These are phyloP conservation scores for Athripsodes cinereus DNA, from an alignment of 2,888 invertebrate genomes.

Conservation along the genomic window DNA sequence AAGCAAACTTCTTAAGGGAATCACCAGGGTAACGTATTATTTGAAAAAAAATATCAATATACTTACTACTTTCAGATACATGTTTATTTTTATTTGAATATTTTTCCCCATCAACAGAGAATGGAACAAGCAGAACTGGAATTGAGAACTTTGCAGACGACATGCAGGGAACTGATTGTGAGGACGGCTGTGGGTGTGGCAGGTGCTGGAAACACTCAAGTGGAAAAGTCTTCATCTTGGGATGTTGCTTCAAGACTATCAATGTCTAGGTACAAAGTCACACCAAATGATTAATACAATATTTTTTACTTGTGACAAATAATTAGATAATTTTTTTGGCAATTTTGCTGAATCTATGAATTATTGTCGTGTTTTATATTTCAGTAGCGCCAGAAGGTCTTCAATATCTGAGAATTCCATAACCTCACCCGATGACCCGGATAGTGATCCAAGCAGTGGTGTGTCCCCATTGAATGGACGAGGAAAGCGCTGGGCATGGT, in stretches of 20 bases:
- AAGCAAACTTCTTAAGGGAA: slow-evolving; percentile 56
- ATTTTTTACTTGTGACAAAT: not conserved
- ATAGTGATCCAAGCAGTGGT: slow-evolving; percentile 28
- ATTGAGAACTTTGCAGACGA: slow-evolving; percentile 58
- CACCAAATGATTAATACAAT: not conserved
- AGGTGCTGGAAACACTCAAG: slow-evolving; percentile 1
- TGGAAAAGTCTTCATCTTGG: slow-evolving; percentile 7
- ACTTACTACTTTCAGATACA: not conserved
- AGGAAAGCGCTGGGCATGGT: slow-evolving; percentile 61
- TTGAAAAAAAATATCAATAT: not conserved
- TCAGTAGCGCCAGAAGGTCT: not conserved
- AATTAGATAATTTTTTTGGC: too few species aligned
- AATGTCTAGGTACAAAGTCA: slow-evolving; percentile 8
- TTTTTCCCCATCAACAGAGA: slow-evolving; percentile 35
- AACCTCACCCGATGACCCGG: slow-evolving; percentile 22
- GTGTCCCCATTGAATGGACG: slow-evolving; percentile 51
- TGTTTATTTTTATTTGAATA: not conserved
- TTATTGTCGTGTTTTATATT: not conserved
- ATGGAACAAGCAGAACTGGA: slow-evolving; percentile 64
- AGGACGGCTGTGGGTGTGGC: slow-evolving; percentile 35
- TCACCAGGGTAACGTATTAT: slow-evolving; percentile 41
- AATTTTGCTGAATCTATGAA: not conserved
- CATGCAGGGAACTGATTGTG: slow-evolving; percentile 55
- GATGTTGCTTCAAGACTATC: slow-evolving; percentile 14
- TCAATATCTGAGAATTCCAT: not conserved